phyloP scores from a whole-genome alignment of 2,888 invertebrate genomes.

The Subacronicta megacephala region DNA sequence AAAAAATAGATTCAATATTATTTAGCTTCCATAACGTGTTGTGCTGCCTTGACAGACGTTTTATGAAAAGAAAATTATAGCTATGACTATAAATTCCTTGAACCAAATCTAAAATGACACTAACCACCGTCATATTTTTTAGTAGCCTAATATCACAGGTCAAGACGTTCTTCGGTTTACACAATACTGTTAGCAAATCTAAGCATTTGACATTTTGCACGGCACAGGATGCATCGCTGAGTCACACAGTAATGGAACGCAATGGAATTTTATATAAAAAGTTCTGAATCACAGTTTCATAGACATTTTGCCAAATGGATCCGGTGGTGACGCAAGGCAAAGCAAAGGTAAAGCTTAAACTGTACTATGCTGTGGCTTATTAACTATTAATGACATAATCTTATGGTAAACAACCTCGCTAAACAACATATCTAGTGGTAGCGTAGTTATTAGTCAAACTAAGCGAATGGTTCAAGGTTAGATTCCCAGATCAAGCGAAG shows the following conservation, averaged over 20 bases:
- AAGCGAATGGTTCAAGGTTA: too few species aligned
- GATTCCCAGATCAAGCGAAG: background rate
- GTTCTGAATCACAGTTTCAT: slow-evolving; percentile 27
- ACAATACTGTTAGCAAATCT: background rate
- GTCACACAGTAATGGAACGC: slow-evolving; percentile 28
- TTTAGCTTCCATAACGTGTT: too few species aligned
- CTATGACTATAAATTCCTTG: too few species aligned
- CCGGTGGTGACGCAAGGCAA: slow-evolving; percentile 26
- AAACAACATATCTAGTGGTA: too few species aligned
- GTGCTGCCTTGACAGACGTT: too few species aligned
- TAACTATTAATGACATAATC: slow-evolving; percentile 4
- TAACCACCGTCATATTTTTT: too few species aligned
- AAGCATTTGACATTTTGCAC: slow-evolving; percentile 13
- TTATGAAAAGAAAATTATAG: too few species aligned
- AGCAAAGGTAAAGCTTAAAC: slow-evolving; percentile 20
- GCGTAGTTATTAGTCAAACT: too few species aligned
- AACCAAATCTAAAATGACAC: too few species aligned
- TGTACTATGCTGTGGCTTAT: background rate
- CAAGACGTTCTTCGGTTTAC: background rate
- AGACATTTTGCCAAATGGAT: slow-evolving; percentile 30
- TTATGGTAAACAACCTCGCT: too few species aligned
- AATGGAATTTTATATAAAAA: slow-evolving; percentile 20
- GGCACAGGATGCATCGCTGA: slow-evolving; percentile 15
- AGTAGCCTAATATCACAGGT: too few species aligned
- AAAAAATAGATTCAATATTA: too few species aligned